These are phyloP conservation scores for Xenopus petersii DNA, from an alignment of 2,797 vertebrate genomes.

Conservation along the genomic window DNA sequence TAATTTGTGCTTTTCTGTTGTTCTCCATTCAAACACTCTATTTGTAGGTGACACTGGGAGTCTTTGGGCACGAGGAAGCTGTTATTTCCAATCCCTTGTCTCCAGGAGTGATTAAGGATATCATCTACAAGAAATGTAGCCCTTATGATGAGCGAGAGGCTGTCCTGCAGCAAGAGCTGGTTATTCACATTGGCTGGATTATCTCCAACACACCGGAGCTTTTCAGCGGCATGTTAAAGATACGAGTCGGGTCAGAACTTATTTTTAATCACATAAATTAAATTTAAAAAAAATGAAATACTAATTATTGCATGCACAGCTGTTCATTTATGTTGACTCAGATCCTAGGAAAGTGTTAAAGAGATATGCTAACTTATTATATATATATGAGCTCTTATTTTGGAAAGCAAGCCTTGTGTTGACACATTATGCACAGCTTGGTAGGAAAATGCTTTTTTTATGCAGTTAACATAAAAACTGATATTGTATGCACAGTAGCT, in stretches of 20 bases:
- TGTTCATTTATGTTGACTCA: no score
- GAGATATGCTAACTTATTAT: no score
- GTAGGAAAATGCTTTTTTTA: no score
- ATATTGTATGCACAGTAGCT: no score
- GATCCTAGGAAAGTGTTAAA: no score
- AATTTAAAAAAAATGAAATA: no score
- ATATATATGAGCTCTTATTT: no score
- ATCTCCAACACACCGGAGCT: slow-evolving; percentile 93
- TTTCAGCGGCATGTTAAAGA: slow-evolving; percentile 96
- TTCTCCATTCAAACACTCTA: slow-evolving; percentile 10
- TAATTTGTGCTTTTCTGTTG: not conserved
- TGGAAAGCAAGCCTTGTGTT: no score
- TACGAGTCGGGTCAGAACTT: slow-evolving; percentile 83
- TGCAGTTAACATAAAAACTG: no score
- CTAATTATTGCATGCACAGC: no score
- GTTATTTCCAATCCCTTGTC: slow-evolving; percentile 97
- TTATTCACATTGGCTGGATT: slow-evolving; percentile 97
- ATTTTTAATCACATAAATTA: not conserved
- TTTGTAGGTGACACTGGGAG: slow-evolving; percentile 87
- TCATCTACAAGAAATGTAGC: slow-evolving; percentile 87
- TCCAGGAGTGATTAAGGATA: slow-evolving; percentile 89
- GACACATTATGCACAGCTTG: no score
- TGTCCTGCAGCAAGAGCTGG: slow-evolving; percentile 92
- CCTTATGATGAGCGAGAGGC: slow-evolving; percentile 84
- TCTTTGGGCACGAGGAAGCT: slow-evolving; percentile 91